These are phyloP conservation scores for Spodoptera frugiperda DNA, from an alignment of 1,140 invertebrate species.

Conservation along the genomic window DNA sequence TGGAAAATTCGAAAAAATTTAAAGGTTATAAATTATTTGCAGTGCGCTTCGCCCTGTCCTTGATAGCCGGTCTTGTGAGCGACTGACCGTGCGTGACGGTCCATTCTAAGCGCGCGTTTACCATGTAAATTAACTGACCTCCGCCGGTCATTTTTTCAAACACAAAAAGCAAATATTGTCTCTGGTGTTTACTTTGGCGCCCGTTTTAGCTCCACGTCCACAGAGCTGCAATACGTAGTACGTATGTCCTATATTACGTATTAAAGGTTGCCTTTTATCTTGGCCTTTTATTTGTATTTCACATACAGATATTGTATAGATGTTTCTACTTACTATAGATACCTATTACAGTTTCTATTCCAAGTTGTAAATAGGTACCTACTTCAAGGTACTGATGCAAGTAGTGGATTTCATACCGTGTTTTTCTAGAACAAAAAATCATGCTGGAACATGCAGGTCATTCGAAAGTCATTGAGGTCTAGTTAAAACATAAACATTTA, in stretches of 20 bases:
- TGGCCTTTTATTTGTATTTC: background rate
- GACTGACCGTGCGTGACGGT: constrained; percentile 71
- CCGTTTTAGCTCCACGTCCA: constrained; percentile 31
- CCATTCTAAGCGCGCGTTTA: constrained; percentile 82
- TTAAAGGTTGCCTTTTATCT: constrained; percentile 18
- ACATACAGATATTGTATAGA: background rate
- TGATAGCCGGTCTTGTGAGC: constrained; percentile 66
- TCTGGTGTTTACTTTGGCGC: constrained; percentile 68
- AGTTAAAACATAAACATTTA: too few species aligned
- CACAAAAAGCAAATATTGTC: constrained; percentile 74
- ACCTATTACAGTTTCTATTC: too few species aligned
- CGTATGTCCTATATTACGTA: background rate
- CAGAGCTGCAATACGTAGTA: background rate
- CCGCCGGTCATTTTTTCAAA: constrained; percentile 73
- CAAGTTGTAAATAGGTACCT: too few species aligned
- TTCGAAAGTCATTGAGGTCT: too few species aligned
- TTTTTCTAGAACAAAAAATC: too few species aligned
- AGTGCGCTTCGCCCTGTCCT: constrained; percentile 46
- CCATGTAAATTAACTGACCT: constrained; percentile 80
- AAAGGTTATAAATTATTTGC: constrained; percentile 34
- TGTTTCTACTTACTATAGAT: too few species aligned
- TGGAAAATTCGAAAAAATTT: background rate
- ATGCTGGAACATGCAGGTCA: too few species aligned
- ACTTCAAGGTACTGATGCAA: too few species aligned
- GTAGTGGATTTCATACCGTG: too few species aligned